phyloP scores from a whole-genome alignment of 1,140 invertebrate genomes.

The Nomia melanderi region DNA sequence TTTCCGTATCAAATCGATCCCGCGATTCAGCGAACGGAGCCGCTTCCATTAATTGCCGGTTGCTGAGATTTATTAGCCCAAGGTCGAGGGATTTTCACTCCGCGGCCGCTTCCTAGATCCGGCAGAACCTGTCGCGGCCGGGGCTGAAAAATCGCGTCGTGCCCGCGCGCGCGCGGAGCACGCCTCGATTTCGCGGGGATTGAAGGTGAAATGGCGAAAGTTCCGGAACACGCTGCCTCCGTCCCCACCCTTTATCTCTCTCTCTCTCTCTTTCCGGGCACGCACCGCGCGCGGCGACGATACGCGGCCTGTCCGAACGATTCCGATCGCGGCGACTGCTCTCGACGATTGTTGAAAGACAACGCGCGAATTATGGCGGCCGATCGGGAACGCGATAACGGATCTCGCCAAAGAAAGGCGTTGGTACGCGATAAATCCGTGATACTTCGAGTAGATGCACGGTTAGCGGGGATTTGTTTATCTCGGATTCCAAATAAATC shows the following conservation, averaged over 20 bases:
- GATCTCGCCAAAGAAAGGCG: background rate
- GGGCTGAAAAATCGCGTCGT: conserved; percentile 3
- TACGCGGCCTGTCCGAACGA: background rate
- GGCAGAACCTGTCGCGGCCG: conserved; percentile 25
- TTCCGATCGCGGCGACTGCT: conserved; percentile 4
- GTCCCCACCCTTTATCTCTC: background rate
- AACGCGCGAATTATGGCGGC: conserved; percentile 32
- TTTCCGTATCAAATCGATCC: background rate
- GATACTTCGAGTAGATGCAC: too few species aligned
- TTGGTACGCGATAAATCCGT: background rate
- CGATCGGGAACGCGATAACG: conserved; percentile 21
- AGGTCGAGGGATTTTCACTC: conserved; percentile 40
- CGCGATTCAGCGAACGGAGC: too few species aligned
- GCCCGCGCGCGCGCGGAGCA: conserved; percentile 16
- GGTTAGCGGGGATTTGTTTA: background rate
- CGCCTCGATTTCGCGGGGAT: conserved; percentile 36
- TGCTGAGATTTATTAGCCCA: conserved; percentile 24
- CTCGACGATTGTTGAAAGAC: conserved; percentile 30
- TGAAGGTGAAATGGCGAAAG: conserved; percentile 59
- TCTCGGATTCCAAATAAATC: too few species aligned
- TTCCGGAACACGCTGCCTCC: background rate
- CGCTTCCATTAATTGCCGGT: conserved; percentile 18
- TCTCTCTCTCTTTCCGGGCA: background rate
- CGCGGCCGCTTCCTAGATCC: conserved; percentile 22
- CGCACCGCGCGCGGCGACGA: background rate